Base-by-base conservation (phyloP, 2,888 invertebrate species). In the Epinotia brunnichana region DNA sequence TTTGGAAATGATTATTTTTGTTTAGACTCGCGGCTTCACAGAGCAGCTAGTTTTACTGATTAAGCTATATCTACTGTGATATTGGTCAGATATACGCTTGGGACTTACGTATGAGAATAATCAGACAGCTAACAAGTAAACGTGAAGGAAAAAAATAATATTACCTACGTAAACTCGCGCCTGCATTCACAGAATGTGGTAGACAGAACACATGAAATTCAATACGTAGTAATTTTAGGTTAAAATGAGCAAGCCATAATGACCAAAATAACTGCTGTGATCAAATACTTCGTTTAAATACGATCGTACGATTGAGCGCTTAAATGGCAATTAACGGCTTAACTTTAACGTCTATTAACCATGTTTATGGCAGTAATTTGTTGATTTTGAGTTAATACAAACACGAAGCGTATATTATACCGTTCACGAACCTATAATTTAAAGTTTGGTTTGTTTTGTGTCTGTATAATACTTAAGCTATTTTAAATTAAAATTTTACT, bases 41-140 rank as follows among this genome's bases (percentile, higher is more conserved):
- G n/a, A n/a, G n/a, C n/a, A n/a, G n/a, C n/a, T n/a, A n/a, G n/a
- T n/a, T n/a, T n/a, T n/a, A n/a, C n/a, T n/a, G n/a, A n/a, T n/a
- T 24, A 29, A 7, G 5, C 29, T 29, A 7, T 29, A 29, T 29
- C 29, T 29, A 29, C 29, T 29, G 29, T 29, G 29, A 29, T 7
- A 51, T 51, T 29, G 51, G 29, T 63, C 24, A 29, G 48, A 17
- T 13, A 21, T 21, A 3, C n/a, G 17, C 41, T 11, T 13, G 41
- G 13, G 41, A 11, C 41, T 44, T 2, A 29, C 24, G 51, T 2
- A 10, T 7, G 15, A 11, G 29, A 17, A 63, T 29, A 48, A 51
- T 51, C 29, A 63, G 63, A 44, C 63, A 51, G 17, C 63, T 7
- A 17, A 63, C 51, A 63, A 29, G 29, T n/a, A 7, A 21, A 10